Conservation (phyloP, 2,888 invertebrate species). For the Scrobipalpa atriplicella region DNA sequence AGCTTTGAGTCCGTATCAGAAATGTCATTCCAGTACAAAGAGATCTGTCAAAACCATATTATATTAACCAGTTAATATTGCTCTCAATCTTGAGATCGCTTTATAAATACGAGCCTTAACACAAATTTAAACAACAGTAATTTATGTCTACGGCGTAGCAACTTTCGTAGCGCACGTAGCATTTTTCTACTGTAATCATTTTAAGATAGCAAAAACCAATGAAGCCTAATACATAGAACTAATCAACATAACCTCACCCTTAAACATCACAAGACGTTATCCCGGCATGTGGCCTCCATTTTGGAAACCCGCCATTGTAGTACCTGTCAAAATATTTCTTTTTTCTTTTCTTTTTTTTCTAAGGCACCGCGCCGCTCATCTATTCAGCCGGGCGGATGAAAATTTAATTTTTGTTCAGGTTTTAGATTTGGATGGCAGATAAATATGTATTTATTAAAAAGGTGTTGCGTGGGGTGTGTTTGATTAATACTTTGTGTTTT, state of each 20-base stretch:
- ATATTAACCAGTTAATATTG: too few species aligned
- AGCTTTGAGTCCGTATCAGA: too few species aligned
- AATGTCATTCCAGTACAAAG: too few species aligned
- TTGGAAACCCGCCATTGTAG: conserved; percentile 61
- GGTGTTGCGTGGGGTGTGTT: conserved; percentile 19
- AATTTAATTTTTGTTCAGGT: conserved; percentile 18
- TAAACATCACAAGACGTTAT: conserved; percentile 39
- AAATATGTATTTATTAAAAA: conserved; percentile 23
- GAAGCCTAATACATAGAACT: conserved; percentile 20
- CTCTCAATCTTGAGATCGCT: too few species aligned
- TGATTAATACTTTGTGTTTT: background rate
- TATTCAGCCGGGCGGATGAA: conserved; percentile 11
- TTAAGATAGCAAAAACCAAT: background rate
- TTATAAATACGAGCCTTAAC: too few species aligned
- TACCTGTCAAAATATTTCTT: conserved; percentile 75
- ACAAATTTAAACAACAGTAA: too few species aligned
- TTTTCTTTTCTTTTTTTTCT: conserved; percentile 47
- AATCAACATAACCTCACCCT: conserved; percentile 37
- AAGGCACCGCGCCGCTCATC: conserved; percentile 20
- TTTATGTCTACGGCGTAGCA: background rate
- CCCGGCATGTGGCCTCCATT: conserved; percentile 64
- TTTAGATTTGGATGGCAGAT: conserved; percentile 10
- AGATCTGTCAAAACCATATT: too few species aligned
- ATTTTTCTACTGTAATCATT: too few species aligned
- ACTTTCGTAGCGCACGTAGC: background rate